phyloP scores from a whole-genome alignment of 2,113 vertebrate species.

The Neolamprologus variostigma region DNA sequence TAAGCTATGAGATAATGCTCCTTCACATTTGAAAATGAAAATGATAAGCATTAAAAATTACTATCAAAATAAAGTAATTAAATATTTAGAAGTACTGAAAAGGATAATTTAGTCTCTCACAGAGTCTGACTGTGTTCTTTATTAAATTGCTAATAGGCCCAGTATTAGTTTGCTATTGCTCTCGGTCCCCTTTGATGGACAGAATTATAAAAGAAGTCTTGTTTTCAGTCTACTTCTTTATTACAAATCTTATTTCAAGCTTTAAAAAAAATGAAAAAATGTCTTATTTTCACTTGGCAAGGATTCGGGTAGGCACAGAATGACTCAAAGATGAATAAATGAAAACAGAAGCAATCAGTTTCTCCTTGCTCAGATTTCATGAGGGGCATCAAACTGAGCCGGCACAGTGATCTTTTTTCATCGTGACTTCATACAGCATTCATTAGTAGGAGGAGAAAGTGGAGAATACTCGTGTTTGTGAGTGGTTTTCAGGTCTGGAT shows the following conservation, averaged over 20 bases:
- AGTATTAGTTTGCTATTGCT: neutral
- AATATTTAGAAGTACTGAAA: neutral
- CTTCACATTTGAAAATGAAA: neutral
- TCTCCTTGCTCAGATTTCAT: neutral
- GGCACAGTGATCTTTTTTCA: neutral
- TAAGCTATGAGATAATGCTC: neutral
- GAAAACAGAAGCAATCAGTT: neutral
- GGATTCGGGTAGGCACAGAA: neutral
- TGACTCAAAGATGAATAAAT: neutral
- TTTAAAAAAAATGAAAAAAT: fast-evolving
- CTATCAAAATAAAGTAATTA: neutral
- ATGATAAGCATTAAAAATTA: neutral
- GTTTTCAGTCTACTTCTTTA: neutral
- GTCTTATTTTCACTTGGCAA: neutral
- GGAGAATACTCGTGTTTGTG: neutral
- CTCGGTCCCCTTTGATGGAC: neutral
- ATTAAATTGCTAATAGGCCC: neutral
- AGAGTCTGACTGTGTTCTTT: neutral
- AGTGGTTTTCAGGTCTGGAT: conserved; percentile 1
- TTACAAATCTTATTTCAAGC: neutral
- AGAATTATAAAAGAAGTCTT: neutral
- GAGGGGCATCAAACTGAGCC: neutral
- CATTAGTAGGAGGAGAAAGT: neutral
- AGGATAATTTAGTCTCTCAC: neutral
- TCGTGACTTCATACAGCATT: neutral